Evolutionary conservation across 2,797 vertebrate genomes (phyloP).

Genomic region (Trichosurus vulpecula): DNA sequence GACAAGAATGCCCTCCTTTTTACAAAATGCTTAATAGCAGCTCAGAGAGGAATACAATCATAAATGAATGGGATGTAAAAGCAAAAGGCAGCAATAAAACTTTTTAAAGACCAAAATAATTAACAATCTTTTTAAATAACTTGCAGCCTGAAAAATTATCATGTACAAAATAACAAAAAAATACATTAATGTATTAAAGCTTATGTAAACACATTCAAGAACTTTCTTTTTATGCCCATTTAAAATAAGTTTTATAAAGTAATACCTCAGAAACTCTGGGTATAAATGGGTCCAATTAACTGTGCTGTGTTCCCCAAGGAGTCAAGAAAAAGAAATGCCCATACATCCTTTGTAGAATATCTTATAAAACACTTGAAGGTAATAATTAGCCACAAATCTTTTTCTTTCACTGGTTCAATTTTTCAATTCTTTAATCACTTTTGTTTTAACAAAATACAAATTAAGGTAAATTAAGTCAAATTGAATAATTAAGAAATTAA

Average conservation of each 20-base stretch:
- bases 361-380: background rate
- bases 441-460: background rate
- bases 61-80: background rate
- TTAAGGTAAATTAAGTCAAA: background rate
- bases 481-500: background rate
- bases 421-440: no score
- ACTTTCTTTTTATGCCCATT: background rate
- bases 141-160: background rate
- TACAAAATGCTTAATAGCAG: background rate
- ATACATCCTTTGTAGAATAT: background rate
- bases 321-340: background rate
- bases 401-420: background rate
- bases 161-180: background rate
- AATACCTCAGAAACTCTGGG: background rate
- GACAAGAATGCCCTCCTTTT: background rate
- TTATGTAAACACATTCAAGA: background rate
- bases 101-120: background rate
- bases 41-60: background rate
- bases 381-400: background rate
- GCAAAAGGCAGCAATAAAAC: background rate
- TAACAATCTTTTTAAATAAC: background rate
- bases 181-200: background rate
- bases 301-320: background rate
- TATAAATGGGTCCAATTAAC: background rate
- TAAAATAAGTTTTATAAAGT: background rate